Conservation (phyloP, 2,888 invertebrate species). For the Dione vanillae region DNA sequence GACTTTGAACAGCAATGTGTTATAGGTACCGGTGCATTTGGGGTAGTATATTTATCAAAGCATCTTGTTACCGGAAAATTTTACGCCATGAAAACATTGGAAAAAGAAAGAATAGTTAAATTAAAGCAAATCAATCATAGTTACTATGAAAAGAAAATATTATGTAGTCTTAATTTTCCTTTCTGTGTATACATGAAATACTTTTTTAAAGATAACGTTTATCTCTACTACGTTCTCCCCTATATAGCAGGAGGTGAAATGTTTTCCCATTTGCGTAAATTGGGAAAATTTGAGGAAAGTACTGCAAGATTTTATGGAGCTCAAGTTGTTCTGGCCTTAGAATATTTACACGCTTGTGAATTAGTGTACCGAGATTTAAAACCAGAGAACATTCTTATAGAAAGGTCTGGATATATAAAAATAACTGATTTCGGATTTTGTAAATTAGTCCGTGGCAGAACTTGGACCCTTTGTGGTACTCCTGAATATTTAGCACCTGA, state of each 20-base stretch:
- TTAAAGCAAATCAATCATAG: constrained; percentile 95
- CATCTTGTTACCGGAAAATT: constrained; percentile 84
- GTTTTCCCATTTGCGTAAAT: constrained; percentile 89
- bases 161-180: constrained; percentile 93
- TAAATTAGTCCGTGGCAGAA: constrained; percentile 89
- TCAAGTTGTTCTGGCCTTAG: constrained; percentile 94
- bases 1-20: constrained; percentile 91
- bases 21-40: constrained; percentile 95
- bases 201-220: constrained; percentile 93
- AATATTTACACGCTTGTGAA: constrained; percentile 94
- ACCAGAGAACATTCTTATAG: constrained; percentile 95
- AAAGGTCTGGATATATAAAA: constrained; percentile 90
- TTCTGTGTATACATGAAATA: constrained; percentile 94
- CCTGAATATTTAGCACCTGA: constrained; percentile 99
- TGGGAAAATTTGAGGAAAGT: constrained; percentile 88
- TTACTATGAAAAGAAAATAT: constrained; percentile 93
- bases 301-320: constrained; percentile 94
- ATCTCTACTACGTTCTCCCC: constrained; percentile 92
- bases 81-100: constrained; percentile 95
- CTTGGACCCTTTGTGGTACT: constrained; percentile 97
- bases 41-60: constrained; percentile 90
- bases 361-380: constrained; percentile 96
- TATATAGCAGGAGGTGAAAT: constrained; percentile 94
- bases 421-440: constrained; percentile 98
- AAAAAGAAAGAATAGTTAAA: constrained; percentile 93